Conservation (phyloP, 1,140 invertebrate species). For the Leptinotarsa lineolata region DNA sequence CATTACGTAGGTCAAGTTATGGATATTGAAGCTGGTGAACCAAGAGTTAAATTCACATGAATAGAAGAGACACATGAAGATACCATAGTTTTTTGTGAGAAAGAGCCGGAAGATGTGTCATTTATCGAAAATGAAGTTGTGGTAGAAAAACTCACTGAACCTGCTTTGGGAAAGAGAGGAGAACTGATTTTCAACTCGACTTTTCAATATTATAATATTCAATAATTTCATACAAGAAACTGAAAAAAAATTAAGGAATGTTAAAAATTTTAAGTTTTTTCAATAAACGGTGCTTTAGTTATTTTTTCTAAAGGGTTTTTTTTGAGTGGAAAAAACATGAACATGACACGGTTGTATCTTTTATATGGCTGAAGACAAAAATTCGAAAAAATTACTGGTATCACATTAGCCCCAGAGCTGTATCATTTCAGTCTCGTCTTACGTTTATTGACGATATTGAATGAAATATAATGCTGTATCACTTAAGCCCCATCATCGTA, state of each 20-base stretch:
- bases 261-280: neutral
- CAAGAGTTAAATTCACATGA: neutral
- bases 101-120: neutral
- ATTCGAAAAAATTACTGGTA: neutral
- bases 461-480: too few species aligned
- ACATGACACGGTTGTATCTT: neutral
- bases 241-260: neutral
- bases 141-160: neutral
- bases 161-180: neutral
- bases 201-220: neutral
- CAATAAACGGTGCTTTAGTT: neutral
- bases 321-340: neutral
- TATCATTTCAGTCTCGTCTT: too few species aligned
- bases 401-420: too few species aligned
- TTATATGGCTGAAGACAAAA: neutral
- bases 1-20: neutral
- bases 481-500: too few species aligned
- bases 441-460: too few species aligned
- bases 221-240: conserved; percentile 4
- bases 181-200: neutral
- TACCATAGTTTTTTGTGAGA: neutral
- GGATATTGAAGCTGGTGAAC: neutral
- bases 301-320: neutral
- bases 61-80: neutral
- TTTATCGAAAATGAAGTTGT: neutral